Evolutionary conservation across 1,140 invertebrate genomes (phyloP).

Genomic region (Diorhabda elongata): DNA sequence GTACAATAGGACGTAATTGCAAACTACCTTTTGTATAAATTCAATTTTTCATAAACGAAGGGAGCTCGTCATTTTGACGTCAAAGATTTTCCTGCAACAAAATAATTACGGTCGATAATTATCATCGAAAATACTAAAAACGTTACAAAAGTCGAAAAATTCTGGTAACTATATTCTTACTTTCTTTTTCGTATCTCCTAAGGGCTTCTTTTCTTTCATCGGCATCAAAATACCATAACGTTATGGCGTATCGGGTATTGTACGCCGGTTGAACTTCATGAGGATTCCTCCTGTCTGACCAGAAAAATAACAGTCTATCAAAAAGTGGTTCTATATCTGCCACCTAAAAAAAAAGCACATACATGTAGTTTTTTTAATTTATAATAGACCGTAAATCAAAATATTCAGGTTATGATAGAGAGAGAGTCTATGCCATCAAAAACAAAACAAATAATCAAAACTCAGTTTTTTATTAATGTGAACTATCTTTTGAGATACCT

Average conservation of each 20-base stretch:
- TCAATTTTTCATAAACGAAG: neutral
- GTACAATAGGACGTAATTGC: neutral
- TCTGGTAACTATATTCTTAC: slow-evolving; percentile 42
- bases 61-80: neutral
- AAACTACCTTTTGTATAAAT: slow-evolving; percentile 3
- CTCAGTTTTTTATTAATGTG: too few relatives aligned
- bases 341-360: slow-evolving; percentile 54
- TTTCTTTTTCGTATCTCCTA: slow-evolving; percentile 58
- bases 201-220: slow-evolving; percentile 76
- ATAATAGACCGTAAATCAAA: neutral
- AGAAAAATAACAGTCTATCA: slow-evolving; percentile 93
- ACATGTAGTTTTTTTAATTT: neutral
- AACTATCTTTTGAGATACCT: too few relatives aligned
- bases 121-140: neutral
- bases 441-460: neutral
- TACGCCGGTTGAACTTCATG: slow-evolving; percentile 93
- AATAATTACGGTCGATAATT: neutral
- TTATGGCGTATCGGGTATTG: slow-evolving; percentile 88
- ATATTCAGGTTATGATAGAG: neutral
- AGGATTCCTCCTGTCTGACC: slow-evolving; percentile 94
- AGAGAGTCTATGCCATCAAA: neutral
- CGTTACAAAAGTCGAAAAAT: neutral
- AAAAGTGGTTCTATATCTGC: slow-evolving; percentile 91
- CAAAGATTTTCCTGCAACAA: neutral
- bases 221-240: slow-evolving; percentile 92